phyloP scores from a whole-genome alignment of 2,113 vertebrate species.

The Pogona vitticeps region DNA sequence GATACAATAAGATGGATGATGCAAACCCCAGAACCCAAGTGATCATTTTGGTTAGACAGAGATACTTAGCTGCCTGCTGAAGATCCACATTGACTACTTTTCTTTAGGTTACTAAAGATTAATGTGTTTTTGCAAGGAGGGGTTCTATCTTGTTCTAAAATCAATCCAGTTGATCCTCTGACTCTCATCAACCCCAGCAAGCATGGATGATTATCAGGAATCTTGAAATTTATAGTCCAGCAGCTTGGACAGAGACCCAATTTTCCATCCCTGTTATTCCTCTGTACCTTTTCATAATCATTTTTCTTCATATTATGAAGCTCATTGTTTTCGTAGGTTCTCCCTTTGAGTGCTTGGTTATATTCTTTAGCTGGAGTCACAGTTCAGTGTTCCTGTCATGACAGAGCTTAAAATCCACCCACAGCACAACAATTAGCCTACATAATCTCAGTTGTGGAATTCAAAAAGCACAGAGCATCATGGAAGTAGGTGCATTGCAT shows the following conservation, averaged over 20 bases:
- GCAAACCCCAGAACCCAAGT: background rate
- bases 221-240: background rate
- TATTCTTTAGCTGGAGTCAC: background rate
- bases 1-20: background rate
- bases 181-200: background rate
- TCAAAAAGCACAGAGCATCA: background rate
- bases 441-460: background rate
- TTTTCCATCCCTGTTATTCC: background rate
- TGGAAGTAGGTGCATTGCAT: background rate
- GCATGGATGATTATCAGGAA: background rate
- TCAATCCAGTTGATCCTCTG: background rate
- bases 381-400: background rate
- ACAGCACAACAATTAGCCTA: background rate
- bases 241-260: background rate
- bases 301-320: background rate
- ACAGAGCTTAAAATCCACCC: background rate
- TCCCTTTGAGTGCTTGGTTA: background rate
- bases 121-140: background rate
- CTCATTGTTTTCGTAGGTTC: background rate
- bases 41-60: background rate
- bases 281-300: background rate
- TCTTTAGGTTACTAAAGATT: background rate
- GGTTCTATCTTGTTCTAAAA: background rate
- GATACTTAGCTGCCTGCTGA: background rate
- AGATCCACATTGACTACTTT: background rate